Evolutionary conservation across 2,888 invertebrate genomes (phyloP), one percentile per base, ranked within the genome.

Genomic region (Phyto melanocephala): DNA sequence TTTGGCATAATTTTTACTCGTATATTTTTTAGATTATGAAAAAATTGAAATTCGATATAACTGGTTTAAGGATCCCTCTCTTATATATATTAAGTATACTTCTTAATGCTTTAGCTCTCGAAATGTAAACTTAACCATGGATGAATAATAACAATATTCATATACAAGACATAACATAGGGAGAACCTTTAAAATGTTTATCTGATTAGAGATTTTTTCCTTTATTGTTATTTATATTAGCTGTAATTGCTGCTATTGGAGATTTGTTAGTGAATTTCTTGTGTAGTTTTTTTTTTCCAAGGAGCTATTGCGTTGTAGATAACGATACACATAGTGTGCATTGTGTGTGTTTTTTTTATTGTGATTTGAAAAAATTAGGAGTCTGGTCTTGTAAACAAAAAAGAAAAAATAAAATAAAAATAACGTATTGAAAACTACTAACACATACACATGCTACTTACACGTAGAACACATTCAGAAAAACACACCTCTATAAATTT

Each of bases 151-250:
- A 28, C 28, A 28, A 28, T 28, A 28, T 28, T 28, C 6, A n/a
- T n/a, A 28, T 6, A 28, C 3, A 28, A 28, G 28, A 28, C n/a
- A n/a, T n/a, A 28, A 6, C 3, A 28, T 3, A 35, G 22, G 37
- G 10, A 40, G 2, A 67, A 50, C 52, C 33, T 52, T 37, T 28
- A 37, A 52, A 67, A 22, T n/a, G 22, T 37, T 67, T 67, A 42
- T 68, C 68, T 42, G 68, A 68, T 68, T 54, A 54, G 17, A 42
- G 54, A 54, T 11, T 37, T 37, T 37, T 28, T 52, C 40, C 20
- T 5, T 17, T 20, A 4, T 24, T 47, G 17, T 35, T 13, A 11
- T 6, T 24, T 54, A 8, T 56, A 13, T 28, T 63, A 45, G 17
- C 42, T 33, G 17, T 56, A 13, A 15, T 63, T 63, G 17, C 42